Evolutionary conservation across 2,797 vertebrate genomes (phyloP), one percentile per base, ranked within the genome.

Genomic region (Sandelia bainsii): DNA sequence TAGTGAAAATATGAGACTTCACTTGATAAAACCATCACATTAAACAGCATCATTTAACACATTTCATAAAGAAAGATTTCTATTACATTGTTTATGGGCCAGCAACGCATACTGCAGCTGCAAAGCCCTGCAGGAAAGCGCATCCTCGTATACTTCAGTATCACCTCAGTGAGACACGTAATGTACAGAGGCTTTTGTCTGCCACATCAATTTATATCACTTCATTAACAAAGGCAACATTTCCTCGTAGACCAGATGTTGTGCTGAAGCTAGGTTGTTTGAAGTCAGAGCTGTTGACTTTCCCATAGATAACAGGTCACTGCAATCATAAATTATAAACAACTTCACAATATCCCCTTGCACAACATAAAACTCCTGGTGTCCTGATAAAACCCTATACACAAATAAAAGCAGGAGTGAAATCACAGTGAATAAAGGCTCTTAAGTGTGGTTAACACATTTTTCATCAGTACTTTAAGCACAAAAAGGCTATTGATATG

Each of bases 141-240:
- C 63, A 50, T 63, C 17, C 40, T 42, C 13, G 2, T 53, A 44
- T 57, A 78, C 74, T 75, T 81, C 79, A 75, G 79, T 77, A 75
- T 59, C 79, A 86, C 82, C 83, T 77, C 81, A 49, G 83, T 42
- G 68, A 71, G 73, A 83, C 75, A 22, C 42, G 10, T 75, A 82
- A 86, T 25, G 79, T 81, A 77, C 87, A 78, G 77, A 74, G 83
- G 80, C 89, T 86, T 91, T 92, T 86, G 88, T 90, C 87, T 91
- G 91, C 68, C 89, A 92, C 86, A 85, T 91, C 89, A 88, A 90
- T 90, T 93, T 79, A 77, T 77, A 87, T 89, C 87, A 86, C 63
- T 81, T 88, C 74, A 90, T 91, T 91, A 92, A 91, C 90, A 91
- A 88, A 87, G 92, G 87, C 87, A 91, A 85, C 76, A 81, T 84